Evolutionary conservation across 2,113 vertebrate species (phyloP), one percentile per base, ranked within the genome.

Genomic region (Psittacus erithacus): DNA sequence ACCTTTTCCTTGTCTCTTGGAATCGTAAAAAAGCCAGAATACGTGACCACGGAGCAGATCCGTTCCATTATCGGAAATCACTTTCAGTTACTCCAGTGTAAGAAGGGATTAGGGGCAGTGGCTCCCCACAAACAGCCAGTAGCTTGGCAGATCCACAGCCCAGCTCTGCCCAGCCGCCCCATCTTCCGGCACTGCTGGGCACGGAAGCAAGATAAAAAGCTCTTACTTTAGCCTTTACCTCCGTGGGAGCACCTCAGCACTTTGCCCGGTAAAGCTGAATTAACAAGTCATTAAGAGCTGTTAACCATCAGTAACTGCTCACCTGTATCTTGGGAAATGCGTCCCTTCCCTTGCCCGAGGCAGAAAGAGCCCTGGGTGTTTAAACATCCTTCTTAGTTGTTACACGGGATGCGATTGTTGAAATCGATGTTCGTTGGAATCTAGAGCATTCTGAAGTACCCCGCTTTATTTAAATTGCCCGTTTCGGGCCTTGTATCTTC

Each of bases 1-100:
- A 78, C 49, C 13, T 84, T 85, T 73, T 64, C 38, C 77, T 95
- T 95, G 85, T 93, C 91, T 6, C 74, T 74, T 89, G 92, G 65
- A 78, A 69, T 63, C 5, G 6, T 46, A 49, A 57, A 53, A 82
- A 93, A 89, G 38, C 62, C 81, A 38, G 83, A 90, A 41, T 60
- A 55, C 29, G 39, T 49, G 62, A 65, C n/a, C 2, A 4, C 27
- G 11, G 5, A 35, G 38, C 39, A 23, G 55, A 63, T 31, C 18
- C 23, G 2, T 43, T 74, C 43, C 11, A 5, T 88, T 92, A 29
- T n/a, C 27, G 4, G 2, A 31, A 12, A 33, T 78, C 65, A 15
- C 62, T 18, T 50, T 68, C 75, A 14, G 31, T 19, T 27, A 70
- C 24, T 73, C 15, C 62, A 6, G 5, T 13, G 47, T 31, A 24